A percentile compares a stretch with the other conserved stretches of the same genome.
Conservation (phyloP, 2,797 vertebrate species). For the Pelodytes ibericus region DNA sequence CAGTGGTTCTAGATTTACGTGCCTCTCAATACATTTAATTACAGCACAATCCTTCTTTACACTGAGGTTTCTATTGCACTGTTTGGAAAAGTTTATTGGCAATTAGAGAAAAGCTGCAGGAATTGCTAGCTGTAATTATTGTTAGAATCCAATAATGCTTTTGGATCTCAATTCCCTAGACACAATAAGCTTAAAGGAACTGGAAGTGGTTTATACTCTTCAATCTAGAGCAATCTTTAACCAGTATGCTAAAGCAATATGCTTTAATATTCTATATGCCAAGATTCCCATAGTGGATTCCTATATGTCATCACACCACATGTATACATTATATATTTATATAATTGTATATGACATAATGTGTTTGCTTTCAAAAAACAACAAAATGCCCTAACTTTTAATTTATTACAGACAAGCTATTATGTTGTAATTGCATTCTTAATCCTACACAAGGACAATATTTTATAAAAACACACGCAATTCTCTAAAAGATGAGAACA, state of each 20-base stretch:
- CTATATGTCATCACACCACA: too few relatives aligned
- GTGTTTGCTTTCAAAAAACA: too few relatives aligned
- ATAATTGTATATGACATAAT: too few relatives aligned
- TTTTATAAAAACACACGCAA: too few relatives aligned
- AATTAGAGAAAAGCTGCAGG: constrained; percentile 50
- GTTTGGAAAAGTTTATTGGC: constrained; percentile 51
- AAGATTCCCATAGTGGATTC: not conserved
- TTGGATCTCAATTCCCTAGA: constrained; percentile 46
- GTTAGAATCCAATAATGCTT: constrained; percentile 53
- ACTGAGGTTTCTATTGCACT: constrained; percentile 31
- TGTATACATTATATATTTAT: too few relatives aligned
- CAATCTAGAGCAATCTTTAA: not conserved
- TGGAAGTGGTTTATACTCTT: constrained; percentile 19
- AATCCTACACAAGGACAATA: too few relatives aligned
- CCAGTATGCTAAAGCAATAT: constrained; percentile 29
- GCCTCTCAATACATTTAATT: constrained; percentile 39
- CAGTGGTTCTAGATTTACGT: not conserved
- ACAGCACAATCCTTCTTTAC: constrained; percentile 25
- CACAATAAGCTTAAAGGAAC: constrained; percentile 48
- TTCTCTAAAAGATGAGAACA: too few relatives aligned
- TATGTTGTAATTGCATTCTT: too few relatives aligned
- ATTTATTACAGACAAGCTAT: too few relatives aligned
- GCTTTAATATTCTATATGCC: constrained; percentile 37
- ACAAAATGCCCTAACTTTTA: too few relatives aligned
- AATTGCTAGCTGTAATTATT: constrained; percentile 50